Evolutionary conservation across 2,888 invertebrate genomes (phyloP).

Genomic region (Pandemis heparana): DNA sequence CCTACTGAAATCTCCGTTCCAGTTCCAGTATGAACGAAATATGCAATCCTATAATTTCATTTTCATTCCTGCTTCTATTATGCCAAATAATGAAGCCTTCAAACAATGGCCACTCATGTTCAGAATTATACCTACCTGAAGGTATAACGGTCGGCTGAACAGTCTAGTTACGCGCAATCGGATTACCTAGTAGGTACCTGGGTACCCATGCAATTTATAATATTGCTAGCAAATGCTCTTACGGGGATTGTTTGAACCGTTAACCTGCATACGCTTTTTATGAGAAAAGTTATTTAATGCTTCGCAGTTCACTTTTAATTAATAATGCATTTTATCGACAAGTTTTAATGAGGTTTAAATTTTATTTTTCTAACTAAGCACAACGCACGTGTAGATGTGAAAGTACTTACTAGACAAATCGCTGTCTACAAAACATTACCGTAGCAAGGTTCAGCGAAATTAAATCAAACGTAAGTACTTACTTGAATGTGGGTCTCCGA

Average conservation of each 20-base stretch:
- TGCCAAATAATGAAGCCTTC: constrained; percentile 14
- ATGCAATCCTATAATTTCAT: constrained; percentile 17
- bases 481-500: constrained; percentile 16
- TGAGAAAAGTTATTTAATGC: not conserved
- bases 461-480: constrained; percentile 5
- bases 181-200: not conserved
- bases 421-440: not conserved
- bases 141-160: not conserved
- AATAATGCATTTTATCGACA: not conserved
- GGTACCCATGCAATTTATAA: not conserved
- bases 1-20: constrained; percentile 3
- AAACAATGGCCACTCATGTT: constrained; percentile 11
- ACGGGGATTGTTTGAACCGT: not conserved
- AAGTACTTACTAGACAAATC: not conserved
- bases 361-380: not conserved
- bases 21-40: constrained; percentile 5
- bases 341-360: not conserved
- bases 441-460: not conserved
- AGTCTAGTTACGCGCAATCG: constrained; percentile 6
- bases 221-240: not conserved
- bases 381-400: not conserved
- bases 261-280: not conserved
- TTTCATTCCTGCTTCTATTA: constrained; percentile 11
- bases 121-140: not conserved
- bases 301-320: not conserved